phyloP scores from a whole-genome alignment of 2,888 invertebrate genomes.

The Eumerus sabulonum region DNA sequence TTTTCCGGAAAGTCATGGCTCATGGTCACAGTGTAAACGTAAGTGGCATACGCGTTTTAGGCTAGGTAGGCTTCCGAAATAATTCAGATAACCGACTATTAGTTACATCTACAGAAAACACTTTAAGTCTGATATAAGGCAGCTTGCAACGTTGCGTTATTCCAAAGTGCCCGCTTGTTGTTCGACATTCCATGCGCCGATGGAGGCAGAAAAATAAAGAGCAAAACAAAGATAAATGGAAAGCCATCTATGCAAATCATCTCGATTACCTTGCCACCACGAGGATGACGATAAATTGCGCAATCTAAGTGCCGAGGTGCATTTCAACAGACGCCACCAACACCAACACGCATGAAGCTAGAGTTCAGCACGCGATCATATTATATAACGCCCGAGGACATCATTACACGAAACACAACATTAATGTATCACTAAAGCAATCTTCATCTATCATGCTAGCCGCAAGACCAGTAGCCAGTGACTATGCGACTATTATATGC shows the following conservation, averaged over 20 bases:
- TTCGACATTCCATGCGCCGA: too few species aligned
- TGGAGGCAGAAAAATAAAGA: too few species aligned
- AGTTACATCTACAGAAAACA: too few species aligned
- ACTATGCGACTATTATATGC: background rate
- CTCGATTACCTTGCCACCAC: conserved; percentile 56
- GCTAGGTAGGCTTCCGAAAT: too few species aligned
- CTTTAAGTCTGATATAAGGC: too few species aligned
- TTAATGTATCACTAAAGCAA: conserved; percentile 64
- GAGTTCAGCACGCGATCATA: conserved; percentile 54
- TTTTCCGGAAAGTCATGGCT: too few species aligned
- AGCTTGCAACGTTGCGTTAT: too few species aligned
- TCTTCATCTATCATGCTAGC: conserved; percentile 60
- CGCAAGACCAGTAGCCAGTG: conserved; percentile 44
- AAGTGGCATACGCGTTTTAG: too few species aligned
- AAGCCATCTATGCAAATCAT: conserved; percentile 24
- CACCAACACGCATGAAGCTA: conserved; percentile 30
- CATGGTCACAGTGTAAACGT: too few species aligned
- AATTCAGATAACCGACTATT: too few species aligned
- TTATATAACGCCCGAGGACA: conserved; percentile 54
- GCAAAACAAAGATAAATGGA: too few species aligned
- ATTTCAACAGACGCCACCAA: conserved; percentile 41
- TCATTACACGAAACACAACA: conserved; percentile 62
- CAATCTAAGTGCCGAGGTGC: conserved; percentile 36
- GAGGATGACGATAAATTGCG: conserved; percentile 34
- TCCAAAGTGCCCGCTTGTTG: too few species aligned